A percentile compares a stretch with the other conserved stretches of the same genome.
Evolutionary conservation across 1,140 invertebrate species (phyloP).

Genomic region (Drosophila lini): DNA sequence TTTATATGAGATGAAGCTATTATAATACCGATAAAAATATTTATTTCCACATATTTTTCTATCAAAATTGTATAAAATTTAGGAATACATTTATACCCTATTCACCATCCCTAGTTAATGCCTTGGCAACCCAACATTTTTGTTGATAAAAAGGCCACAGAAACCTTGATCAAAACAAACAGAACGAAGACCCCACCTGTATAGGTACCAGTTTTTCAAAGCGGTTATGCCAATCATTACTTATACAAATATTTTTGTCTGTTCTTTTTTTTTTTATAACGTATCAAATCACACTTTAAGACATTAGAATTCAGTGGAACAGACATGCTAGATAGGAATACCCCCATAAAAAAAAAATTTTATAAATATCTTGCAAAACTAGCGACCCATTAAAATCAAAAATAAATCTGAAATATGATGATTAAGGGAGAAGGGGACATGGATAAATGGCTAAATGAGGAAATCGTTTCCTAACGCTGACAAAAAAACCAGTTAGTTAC

Average conservation of each 20-base stretch:
- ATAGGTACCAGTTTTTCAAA: constrained; percentile 61
- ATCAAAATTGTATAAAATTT: background rate
- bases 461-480: constrained; percentile 13
- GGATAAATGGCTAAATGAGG: constrained; percentile 25
- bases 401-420: constrained; percentile 38
- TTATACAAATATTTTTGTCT: constrained; percentile 24
- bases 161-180: constrained; percentile 56
- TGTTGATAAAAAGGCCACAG: constrained; percentile 20
- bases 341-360: constrained; percentile 19
- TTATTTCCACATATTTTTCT: background rate
- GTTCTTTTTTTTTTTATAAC: constrained; percentile 25
- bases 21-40: background rate
- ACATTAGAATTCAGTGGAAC: constrained; percentile 56
- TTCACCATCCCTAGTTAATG: constrained; percentile 1
- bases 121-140: constrained; percentile 44
- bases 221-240: constrained; percentile 59
- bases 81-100: background rate
- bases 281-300: constrained; percentile 39
- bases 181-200: constrained; percentile 45
- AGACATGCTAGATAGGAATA: constrained; percentile 37
- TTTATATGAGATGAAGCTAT: too few species aligned
- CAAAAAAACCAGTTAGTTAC: constrained; percentile 43
- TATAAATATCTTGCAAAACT: constrained; percentile 36
- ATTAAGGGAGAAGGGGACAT: constrained; percentile 32
- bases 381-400: constrained; percentile 51